phyloP scores from a whole-genome alignment of 2,113 vertebrate genomes.

The Suncus etruscus region DNA sequence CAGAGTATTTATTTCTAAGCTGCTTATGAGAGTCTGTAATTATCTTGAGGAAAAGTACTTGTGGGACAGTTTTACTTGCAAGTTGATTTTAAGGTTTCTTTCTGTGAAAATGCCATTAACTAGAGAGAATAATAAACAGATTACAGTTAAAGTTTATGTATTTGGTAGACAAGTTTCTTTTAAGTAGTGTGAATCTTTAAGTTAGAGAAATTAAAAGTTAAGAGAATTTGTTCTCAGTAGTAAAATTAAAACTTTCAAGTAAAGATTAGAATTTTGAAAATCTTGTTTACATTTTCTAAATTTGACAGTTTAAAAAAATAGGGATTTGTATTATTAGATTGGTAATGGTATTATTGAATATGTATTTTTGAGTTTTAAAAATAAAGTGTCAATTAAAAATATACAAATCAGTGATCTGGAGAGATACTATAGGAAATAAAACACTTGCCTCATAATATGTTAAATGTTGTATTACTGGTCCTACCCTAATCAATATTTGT shows the following conservation, averaged over 20 bases:
- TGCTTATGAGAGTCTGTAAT: neutral
- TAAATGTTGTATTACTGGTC: too few relatives aligned
- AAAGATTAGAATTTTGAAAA: slow-evolving; percentile 53
- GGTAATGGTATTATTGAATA: neutral
- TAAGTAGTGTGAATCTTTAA: neutral
- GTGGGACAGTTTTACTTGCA: neutral
- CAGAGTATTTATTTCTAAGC: neutral
- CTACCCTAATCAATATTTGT: too few relatives aligned
- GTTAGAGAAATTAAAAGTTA: neutral
- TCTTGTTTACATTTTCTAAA: neutral
- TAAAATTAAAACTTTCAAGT: slow-evolving; percentile 46
- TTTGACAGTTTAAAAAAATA: slow-evolving; percentile 1
- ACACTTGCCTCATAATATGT: too few relatives aligned
- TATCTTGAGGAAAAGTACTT: neutral
- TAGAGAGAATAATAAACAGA: slow-evolving; percentile 38
- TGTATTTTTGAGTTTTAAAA: slow-evolving; percentile 3
- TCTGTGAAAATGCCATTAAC: neutral
- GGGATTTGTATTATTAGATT: slow-evolving; percentile 18
- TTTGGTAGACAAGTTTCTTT: neutral
- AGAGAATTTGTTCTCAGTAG: slow-evolving; percentile 28
- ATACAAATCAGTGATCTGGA: too few relatives aligned
- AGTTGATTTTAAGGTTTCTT: neutral
- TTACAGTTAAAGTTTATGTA: neutral
- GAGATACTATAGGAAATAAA: too few relatives aligned
- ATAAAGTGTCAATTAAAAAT: slow-evolving; percentile 38